Evolutionary conservation across 2,797 vertebrate genomes (phyloP).

Genomic region (Apogon talboti): DNA sequence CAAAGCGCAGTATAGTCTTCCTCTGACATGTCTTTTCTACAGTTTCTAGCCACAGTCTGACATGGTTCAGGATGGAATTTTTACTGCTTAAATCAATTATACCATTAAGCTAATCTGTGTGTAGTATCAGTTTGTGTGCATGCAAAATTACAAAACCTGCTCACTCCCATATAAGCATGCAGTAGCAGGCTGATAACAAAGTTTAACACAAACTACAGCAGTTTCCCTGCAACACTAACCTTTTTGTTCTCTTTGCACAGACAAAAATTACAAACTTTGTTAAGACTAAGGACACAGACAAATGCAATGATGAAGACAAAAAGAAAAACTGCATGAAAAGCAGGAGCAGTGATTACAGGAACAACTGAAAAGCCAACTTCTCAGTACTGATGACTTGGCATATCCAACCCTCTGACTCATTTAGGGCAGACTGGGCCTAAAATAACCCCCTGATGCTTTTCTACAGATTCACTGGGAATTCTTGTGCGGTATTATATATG

Average conservation of each 20-base stretch:
- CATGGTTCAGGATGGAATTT: slow-evolving; percentile 47
- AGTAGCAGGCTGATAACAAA: neutral
- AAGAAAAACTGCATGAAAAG: slow-evolving; percentile 1
- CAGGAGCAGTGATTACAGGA: slow-evolving; percentile 35
- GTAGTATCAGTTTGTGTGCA: neutral
- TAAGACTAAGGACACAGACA: slow-evolving; percentile 17
- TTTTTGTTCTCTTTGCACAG: neutral
- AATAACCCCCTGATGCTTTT: slow-evolving; percentile 14
- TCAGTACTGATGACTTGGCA: slow-evolving; percentile 52
- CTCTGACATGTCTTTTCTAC: slow-evolving; percentile 25
- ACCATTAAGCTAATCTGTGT: slow-evolving; percentile 32
- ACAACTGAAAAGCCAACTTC: slow-evolving; percentile 35
- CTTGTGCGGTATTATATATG: neutral
- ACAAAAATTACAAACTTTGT: neutral
- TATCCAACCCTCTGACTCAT: slow-evolving; percentile 52
- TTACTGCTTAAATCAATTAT: slow-evolving; percentile 66
- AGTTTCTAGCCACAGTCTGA: slow-evolving; percentile 36
- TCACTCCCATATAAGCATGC: neutral
- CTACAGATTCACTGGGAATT: neutral
- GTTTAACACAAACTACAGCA: slow-evolving; percentile 1
- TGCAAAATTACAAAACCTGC: slow-evolving; percentile 12
- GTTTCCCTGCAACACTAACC: slow-evolving; percentile 2
- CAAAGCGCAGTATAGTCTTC: slow-evolving; percentile 63
- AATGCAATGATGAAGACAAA: neutral
- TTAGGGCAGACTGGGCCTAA: slow-evolving; percentile 12